Base-by-base conservation (phyloP, 2,888 invertebrate genomes). In the Ernsta delagoae region DNA sequence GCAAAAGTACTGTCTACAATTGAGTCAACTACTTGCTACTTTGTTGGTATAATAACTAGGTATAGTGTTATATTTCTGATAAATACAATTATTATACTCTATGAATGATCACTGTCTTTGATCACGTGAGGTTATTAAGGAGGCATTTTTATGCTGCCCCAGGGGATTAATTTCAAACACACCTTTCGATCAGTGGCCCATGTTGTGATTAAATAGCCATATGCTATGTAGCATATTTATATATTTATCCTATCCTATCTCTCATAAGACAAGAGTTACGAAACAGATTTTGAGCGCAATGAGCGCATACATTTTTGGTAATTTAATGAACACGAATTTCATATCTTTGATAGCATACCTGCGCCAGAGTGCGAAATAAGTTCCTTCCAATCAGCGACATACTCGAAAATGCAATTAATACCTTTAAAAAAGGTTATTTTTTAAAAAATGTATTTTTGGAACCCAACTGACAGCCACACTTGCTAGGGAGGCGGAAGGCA, bases 301-400 rank as follows among this genome's bases (percentile, higher is more conserved):
- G 59, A 54, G 59, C 60, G 59, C 56, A 66, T 41, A 16, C 53
- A 1, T 43, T 43, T 64, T 64, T 43, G n/a, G 5, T 36, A n/a
- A 54, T 8, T 50, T 65, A 61, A 61, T 59, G 43, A 50, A 59
- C 53, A 45, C 36, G 57, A n/a, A 57, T 57, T n/a, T 57, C 31
- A 68, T 59, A 39, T 57, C 70, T 70, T 67, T 4, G 39, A 45
- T 64, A 75, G 71, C 69, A 73, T 87, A 93, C 93, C 92, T 93
- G 93, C 65, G 87, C 78, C 56, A 93, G 75, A 69, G 86, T 83
- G 72, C 92, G 87, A 74, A 87, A 85, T 75, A 91, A 77, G 75
- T 89, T 90, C 78, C 92, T 89, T 77, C 85, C 84, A 70, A 93
- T 86, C 65, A 91, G 78, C 70, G 92, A 90, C 93, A 93, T 93